Evolutionary conservation across 2,888 invertebrate species (phyloP).

Genomic region (Cactoblastis cactorum): DNA sequence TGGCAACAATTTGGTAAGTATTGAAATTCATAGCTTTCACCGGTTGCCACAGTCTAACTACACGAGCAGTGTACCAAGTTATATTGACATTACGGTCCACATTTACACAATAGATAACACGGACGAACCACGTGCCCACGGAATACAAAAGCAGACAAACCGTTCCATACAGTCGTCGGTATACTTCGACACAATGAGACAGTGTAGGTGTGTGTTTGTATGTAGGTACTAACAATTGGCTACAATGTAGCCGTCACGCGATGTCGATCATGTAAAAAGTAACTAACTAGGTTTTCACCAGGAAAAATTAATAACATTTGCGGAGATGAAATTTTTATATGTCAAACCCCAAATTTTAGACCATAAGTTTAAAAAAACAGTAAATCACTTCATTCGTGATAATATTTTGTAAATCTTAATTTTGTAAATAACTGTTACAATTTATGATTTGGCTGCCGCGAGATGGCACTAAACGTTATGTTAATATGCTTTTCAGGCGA

Average conservation of each 20-base stretch:
- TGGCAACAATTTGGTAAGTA: not conserved
- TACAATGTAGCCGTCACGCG: conserved; percentile 20
- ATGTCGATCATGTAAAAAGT: not conserved
- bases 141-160: conserved; percentile 60
- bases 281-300: not conserved
- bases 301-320: conserved; percentile 4
- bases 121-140: conserved; percentile 30
- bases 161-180: conserved; percentile 41
- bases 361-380: too few species aligned
- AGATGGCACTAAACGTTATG: too few species aligned
- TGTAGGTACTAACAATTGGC: conserved; percentile 15
- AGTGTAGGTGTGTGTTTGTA: conserved; percentile 22
- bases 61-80: conserved; percentile 7
- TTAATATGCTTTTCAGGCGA: too few species aligned
- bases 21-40: conserved; percentile 11
- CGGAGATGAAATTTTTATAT: too few species aligned
- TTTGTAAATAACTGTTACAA: too few species aligned
- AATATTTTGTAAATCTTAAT: too few species aligned
- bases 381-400: too few species aligned
- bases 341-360: too few species aligned
- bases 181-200: conserved; percentile 43
- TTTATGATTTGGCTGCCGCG: too few species aligned
- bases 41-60: not conserved
- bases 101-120: conserved; percentile 63
- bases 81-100: conserved; percentile 47